These are phyloP conservation scores for Aphelinus atriplicis DNA, from an alignment of 1,140 invertebrate genomes.

Conservation along the genomic window DNA sequence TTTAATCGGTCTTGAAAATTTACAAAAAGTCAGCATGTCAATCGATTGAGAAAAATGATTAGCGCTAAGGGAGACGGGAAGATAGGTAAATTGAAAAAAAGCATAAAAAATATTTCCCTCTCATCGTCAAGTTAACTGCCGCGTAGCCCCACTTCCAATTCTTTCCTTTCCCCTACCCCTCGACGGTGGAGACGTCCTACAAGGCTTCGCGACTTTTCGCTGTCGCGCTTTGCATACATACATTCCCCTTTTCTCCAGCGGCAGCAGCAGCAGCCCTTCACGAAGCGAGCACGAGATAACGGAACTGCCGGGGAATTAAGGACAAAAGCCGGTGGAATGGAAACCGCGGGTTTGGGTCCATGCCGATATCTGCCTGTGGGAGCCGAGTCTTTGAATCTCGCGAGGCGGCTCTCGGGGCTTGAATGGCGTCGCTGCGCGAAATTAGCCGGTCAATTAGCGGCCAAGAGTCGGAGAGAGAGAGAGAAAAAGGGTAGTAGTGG, in stretches of 20 bases:
- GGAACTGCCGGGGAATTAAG: conserved; percentile 56
- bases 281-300: conserved; percentile 61
- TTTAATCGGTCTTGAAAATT: no score
- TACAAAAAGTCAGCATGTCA: no score
- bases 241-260: neutral
- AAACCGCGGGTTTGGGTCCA: conserved; percentile 40
- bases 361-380: neutral
- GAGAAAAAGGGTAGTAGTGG: neutral
- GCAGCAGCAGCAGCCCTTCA: neutral
- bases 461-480: conserved; percentile 22
- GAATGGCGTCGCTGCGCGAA: conserved; percentile 1
- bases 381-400: conserved; percentile 26
- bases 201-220: conserved; percentile 9
- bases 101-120: no score
- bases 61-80: no score
- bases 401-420: neutral
- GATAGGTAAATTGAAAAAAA: no score
- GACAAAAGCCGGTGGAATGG: conserved; percentile 56
- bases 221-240: conserved; percentile 14
- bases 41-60: no score
- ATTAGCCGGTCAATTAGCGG: conserved; percentile 35
- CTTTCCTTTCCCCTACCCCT: neutral
- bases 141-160: neutral
- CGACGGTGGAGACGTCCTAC: no score
- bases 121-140: neutral